These are phyloP conservation scores for Achatina immaculata DNA, from an alignment of 1,140 invertebrate genomes.

Conservation along the genomic window DNA sequence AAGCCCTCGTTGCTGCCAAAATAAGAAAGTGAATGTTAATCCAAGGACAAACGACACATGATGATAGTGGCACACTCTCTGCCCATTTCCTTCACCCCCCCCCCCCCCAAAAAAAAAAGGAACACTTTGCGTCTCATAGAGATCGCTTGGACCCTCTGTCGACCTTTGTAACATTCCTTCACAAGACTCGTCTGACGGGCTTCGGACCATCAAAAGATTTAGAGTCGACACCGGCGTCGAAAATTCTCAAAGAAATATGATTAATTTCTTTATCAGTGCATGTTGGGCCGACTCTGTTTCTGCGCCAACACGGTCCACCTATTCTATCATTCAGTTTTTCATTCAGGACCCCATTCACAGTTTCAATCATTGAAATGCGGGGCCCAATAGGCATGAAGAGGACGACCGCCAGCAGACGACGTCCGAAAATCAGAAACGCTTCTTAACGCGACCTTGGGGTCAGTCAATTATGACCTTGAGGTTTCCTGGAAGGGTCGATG, in stretches of 20 bases:
- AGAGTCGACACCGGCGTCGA: neutral
- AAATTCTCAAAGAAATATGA: conserved; percentile 29
- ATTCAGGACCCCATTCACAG: neutral
- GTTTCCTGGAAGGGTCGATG: conserved; percentile 10
- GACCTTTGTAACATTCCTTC: neutral
- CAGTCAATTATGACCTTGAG: conserved; percentile 23
- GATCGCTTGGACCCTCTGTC: no score
- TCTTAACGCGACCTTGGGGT: conserved; percentile 28
- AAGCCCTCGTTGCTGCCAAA: no score
- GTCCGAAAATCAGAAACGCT: conserved; percentile 20
- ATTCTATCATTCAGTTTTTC: neutral
- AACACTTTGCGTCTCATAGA: no score
- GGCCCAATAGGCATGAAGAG: neutral
- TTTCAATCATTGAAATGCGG: conserved; percentile 30
- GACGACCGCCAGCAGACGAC: neutral
- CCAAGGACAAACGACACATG: no score
- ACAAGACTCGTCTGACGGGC: neutral
- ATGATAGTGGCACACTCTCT: no score
- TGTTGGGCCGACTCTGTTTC: neutral
- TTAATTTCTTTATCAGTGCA: conserved; percentile 33
- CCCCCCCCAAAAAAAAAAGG: no score
- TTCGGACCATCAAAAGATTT: neutral
- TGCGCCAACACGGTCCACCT: conserved; percentile 1
- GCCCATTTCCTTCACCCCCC: no score
- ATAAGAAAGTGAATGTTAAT: no score